phyloP scores from a whole-genome alignment of 2,797 vertebrate genomes.

The Alca torda region DNA sequence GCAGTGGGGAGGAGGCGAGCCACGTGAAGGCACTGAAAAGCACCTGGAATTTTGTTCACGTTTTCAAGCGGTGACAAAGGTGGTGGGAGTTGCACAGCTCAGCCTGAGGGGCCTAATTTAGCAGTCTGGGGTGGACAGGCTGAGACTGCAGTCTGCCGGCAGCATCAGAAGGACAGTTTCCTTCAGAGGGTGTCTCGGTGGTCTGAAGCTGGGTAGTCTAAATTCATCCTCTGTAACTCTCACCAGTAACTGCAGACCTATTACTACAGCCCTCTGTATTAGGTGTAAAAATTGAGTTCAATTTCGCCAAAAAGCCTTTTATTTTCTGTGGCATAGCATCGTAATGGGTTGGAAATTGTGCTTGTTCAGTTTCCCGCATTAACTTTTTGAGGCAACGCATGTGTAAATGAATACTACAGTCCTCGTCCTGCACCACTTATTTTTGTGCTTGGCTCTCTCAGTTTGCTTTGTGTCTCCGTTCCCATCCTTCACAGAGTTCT shows the following conservation, averaged over 20 bases:
- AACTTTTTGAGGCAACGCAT: neutral
- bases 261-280: neutral
- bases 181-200: neutral
- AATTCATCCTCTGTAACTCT: neutral
- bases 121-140: neutral
- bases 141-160: neutral
- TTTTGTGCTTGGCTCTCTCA: neutral
- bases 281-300: neutral
- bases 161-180: neutral
- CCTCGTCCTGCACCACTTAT: neutral
- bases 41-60: neutral
- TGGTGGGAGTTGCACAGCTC: neutral
- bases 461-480: neutral
- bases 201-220: neutral
- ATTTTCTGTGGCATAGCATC: neutral
- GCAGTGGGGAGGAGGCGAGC: neutral
- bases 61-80: neutral
- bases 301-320: neutral
- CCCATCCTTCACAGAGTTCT: neutral
- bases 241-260: neutral
- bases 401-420: neutral
- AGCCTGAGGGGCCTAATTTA: neutral
- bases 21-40: neutral
- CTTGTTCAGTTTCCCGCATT: neutral
- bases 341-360: neutral